Percentiles rank a stretch among this genome's conserved stretches.
Evolutionary conservation across 2,888 invertebrate genomes (phyloP).

Genomic region (Ornithoptera priamus): DNA sequence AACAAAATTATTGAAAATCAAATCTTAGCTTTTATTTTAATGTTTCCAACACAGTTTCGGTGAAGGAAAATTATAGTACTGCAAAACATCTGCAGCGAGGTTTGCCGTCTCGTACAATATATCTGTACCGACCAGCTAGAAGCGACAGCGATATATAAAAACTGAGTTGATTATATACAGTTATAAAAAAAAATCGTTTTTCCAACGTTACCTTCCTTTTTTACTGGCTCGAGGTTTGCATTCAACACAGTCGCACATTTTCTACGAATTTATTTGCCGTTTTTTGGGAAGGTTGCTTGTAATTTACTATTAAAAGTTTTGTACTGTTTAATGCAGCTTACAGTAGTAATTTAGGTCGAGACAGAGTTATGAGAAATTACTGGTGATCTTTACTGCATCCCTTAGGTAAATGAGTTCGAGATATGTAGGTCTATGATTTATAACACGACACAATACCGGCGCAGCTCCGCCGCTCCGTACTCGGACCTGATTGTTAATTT

Average conservation of each 20-base stretch:
- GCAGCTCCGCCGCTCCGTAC: conserved; percentile 14
- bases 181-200: too few species aligned
- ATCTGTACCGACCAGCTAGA: too few species aligned
- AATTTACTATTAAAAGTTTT: neutral
- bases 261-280: neutral
- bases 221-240: neutral
- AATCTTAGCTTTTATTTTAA: neutral
- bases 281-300: neutral
- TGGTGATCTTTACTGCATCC: conserved; percentile 17
- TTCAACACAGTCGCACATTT: neutral
- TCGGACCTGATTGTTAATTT: conserved; percentile 28
- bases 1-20: neutral
- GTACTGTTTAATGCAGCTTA: neutral
- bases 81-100: too few species aligned
- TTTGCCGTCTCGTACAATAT: too few species aligned
- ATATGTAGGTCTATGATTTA: conserved; percentile 26
- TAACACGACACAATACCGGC: conserved; percentile 21
- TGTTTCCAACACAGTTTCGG: too few species aligned
- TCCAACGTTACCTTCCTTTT: neutral
- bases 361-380: conserved; percentile 24
- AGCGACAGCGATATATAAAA: too few species aligned
- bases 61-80: too few species aligned
- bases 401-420: conserved; percentile 28
- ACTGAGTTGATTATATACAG: too few species aligned
- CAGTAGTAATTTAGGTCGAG: conserved; percentile 21